A percentile compares a stretch with the other conserved stretches of the same genome.
Evolutionary conservation across 2,113 vertebrate species (phyloP).

Genomic region (Eonycteris spelaea): DNA sequence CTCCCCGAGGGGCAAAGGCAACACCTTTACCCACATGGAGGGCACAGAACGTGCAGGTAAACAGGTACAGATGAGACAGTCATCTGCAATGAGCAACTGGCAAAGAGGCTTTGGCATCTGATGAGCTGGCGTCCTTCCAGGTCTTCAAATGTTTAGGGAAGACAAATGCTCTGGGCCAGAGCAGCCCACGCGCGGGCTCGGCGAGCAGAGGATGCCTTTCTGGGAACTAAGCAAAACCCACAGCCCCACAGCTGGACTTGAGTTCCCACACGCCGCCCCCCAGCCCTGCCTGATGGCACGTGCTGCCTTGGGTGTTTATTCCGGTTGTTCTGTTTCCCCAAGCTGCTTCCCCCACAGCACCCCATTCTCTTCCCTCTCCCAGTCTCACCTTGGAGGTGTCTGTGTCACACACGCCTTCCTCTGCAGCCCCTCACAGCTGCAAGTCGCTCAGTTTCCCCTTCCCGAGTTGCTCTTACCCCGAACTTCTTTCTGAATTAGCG

Average conservation of each 20-base stretch:
- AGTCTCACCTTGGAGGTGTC: neutral
- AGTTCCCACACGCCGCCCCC: accelerated
- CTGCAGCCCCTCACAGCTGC: neutral
- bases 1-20: neutral
- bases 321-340: accelerated
- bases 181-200: neutral
- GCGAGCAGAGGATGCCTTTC: accelerated
- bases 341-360: accelerated
- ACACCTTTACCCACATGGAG: neutral
- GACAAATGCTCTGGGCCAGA: too few relatives aligned
- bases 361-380: neutral
- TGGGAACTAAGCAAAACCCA: neutral
- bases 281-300: accelerated
- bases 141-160: neutral
- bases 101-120: neutral
- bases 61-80: neutral
- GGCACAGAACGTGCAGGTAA: neutral
- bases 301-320: neutral
- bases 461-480: neutral
- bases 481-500: neutral
- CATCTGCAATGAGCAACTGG: neutral
- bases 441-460: neutral
- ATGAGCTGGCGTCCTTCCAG: accelerated
- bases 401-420: too few relatives aligned
- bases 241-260: neutral